Conservation (phyloP, 2,888 invertebrate species). For the Spisula subtruncata region DNA sequence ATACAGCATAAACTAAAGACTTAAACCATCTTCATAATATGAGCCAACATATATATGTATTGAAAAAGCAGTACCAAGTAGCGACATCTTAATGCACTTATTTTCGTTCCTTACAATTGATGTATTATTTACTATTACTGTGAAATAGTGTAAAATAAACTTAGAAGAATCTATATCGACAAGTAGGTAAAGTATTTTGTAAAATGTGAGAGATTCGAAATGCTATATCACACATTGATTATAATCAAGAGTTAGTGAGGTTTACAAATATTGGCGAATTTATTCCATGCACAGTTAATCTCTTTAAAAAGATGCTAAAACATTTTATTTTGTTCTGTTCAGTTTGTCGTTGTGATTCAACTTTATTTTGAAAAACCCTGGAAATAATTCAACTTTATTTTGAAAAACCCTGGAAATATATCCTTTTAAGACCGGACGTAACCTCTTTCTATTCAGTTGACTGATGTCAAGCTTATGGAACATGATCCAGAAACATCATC, state of each 20-base stretch:
- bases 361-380: neutral
- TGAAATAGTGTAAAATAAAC: neutral
- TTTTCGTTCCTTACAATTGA: neutral
- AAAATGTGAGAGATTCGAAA: neutral
- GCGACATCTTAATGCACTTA: neutral
- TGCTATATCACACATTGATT: too few relatives aligned
- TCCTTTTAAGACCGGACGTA: neutral
- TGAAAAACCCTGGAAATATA: neutral
- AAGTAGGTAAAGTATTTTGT: neutral
- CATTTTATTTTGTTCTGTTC: too few relatives aligned
- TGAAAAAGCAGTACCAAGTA: neutral
- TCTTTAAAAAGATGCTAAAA: too few relatives aligned
- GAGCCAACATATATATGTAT: neutral
- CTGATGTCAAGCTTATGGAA: slow-evolving; percentile 62
- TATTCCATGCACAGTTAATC: too few relatives aligned
- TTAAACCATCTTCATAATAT: too few relatives aligned
- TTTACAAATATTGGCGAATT: neutral
- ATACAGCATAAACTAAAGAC: neutral
- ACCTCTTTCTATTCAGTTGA: slow-evolving; percentile 48
- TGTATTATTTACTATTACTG: neutral
- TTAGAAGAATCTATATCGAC: neutral
- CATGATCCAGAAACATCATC: slow-evolving; percentile 65
- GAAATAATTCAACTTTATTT: too few relatives aligned
- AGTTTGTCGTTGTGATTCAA: too few relatives aligned
- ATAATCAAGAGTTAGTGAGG: neutral